Evolutionary conservation across 2,888 invertebrate genomes (phyloP), one percentile per base, ranked within the genome.

Genomic region (Diadegma fenestrale): DNA sequence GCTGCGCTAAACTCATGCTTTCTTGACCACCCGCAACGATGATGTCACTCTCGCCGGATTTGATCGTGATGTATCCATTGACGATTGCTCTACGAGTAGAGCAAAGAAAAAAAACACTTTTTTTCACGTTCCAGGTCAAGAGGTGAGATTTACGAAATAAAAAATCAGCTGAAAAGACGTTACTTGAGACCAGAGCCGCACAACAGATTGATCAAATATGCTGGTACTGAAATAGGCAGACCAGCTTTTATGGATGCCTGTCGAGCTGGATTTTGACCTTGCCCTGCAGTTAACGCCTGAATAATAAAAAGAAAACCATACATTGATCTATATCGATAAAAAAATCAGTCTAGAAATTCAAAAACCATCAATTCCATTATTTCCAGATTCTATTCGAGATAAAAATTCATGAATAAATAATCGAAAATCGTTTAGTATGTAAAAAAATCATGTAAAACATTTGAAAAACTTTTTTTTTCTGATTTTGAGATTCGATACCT

Each of bases 171-270:
- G 37, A 7, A 85, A n/a, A 33, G 19, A 43, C 93, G 94, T 92
- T 94, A 97, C 97, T 97, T 96, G 48, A 98, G 94, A 8, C 98
- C 97, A 76, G 97, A 97, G 48, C 97, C 98, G 94, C 98, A 98
- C 2, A 98, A 94, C 97, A 97, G 96, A 92, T 97, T 97, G 37
- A 97, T 93, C 33, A 95, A 94, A 92, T 95, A 96, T 22, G 97
- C 96, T 61, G 97, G 97, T 30, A 96, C 95, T 75, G 95, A 92
- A 88, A 95, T 92, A 37, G 97, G 97, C 82, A 98, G 91, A 14
- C 97, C 97, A 41, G 97, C 97, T 89, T 95, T 95, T 1, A 97
- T 92, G 2, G 97, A 94, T 43, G 98, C 97, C 93, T 98, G 97
- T 82, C 98, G 94, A 0, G 97, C 97, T 76, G 98, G 97, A 94